Evolutionary conservation across 2,113 vertebrate species (phyloP).

Genomic region (Zingel zingel): DNA sequence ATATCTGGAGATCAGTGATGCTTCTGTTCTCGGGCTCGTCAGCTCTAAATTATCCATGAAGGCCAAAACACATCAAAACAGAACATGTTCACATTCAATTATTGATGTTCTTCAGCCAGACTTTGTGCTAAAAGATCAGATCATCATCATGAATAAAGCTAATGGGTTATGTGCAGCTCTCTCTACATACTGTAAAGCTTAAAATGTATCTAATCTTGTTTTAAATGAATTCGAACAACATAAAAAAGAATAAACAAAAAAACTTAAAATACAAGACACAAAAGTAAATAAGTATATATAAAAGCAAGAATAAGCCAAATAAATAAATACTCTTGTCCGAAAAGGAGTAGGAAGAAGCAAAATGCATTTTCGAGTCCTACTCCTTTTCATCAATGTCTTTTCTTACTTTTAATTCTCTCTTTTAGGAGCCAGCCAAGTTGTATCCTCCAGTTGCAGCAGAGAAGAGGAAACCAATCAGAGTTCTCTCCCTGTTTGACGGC

Average conservation of each 20-base stretch:
- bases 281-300: too few relatives aligned
- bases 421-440: constrained; percentile 92
- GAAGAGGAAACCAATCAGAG: constrained; percentile 95
- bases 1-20: not conserved
- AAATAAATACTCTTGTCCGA: too few relatives aligned
- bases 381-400: not conserved
- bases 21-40: not conserved
- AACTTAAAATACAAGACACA: too few relatives aligned
- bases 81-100: constrained; percentile 14
- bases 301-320: too few relatives aligned
- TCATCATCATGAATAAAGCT: constrained; percentile 6
- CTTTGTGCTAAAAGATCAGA: not conserved
- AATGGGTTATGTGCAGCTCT: not conserved
- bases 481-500: constrained; percentile 96
- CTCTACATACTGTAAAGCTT: not conserved
- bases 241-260: too few relatives aligned
- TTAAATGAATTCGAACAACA: not conserved
- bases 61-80: constrained; percentile 33
- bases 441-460: constrained; percentile 94
- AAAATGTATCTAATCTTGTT: not conserved
- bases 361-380: too few relatives aligned
- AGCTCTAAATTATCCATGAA: constrained; percentile 20
- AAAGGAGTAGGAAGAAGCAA: too few relatives aligned
- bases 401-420: constrained; percentile 5
- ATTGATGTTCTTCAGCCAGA: constrained; percentile 10